A percentile compares a stretch with the other conserved stretches of the same genome.
Evolutionary conservation across 2,113 vertebrate species (phyloP).

Genomic region (Vanacampus margaritifer): DNA sequence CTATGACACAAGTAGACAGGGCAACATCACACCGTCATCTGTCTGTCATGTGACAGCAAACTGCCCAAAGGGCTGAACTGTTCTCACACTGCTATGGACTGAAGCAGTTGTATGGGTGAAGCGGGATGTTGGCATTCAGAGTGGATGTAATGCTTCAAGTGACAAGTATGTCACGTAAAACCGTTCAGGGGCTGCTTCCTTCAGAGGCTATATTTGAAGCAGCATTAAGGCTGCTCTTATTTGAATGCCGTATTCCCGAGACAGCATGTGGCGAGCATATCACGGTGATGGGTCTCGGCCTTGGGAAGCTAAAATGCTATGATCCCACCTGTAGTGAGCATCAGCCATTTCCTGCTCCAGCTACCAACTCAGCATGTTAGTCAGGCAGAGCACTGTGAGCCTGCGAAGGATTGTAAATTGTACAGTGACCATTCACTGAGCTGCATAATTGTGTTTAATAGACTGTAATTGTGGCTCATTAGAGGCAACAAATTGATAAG

Average conservation of each 20-base stretch:
- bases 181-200: background rate
- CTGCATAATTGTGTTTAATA: slow-evolving; percentile 12
- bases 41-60: slow-evolving; percentile 23
- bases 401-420: slow-evolving; percentile 5
- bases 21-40: slow-evolving; percentile 11
- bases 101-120: background rate
- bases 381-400: slow-evolving; percentile 3
- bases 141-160: background rate
- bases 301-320: background rate
- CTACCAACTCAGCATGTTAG: slow-evolving; percentile 1
- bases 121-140: background rate
- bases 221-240: background rate
- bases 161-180: background rate
- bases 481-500: background rate
- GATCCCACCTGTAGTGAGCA: slow-evolving; percentile 3
- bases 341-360: slow-evolving; percentile 3
- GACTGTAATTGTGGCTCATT: background rate
- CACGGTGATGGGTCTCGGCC: slow-evolving; percentile 16
- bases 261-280: slow-evolving; percentile 22
- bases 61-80: slow-evolving; percentile 33
- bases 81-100: slow-evolving; percentile 7
- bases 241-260: background rate
- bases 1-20: slow-evolving; percentile 31
- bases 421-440: slow-evolving; percentile 15
- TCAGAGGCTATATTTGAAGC: background rate